These are phyloP conservation scores for Sporophila hypoxantha DNA, from an alignment of 2,113 vertebrate genomes.

Conservation along the genomic window DNA sequence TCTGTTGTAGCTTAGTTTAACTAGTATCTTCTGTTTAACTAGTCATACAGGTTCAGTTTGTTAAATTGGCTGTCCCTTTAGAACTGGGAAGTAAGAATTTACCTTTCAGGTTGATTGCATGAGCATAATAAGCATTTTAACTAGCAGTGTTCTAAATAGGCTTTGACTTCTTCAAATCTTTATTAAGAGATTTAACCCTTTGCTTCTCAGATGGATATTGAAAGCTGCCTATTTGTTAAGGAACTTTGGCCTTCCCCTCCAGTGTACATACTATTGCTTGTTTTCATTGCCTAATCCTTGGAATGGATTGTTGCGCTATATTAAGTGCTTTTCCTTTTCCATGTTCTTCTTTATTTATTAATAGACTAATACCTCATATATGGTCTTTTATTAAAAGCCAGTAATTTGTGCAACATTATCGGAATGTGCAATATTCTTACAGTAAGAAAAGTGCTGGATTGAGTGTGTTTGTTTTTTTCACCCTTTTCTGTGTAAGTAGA, in stretches of 20 bases:
- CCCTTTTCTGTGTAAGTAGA: conserved; percentile 52
- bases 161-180: conserved; percentile 8
- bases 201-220: neutral
- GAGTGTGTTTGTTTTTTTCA: neutral
- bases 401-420: conserved; percentile 64
- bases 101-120: neutral
- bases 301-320: conserved; percentile 22
- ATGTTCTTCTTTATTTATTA: conserved; percentile 65
- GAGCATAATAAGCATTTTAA: conserved; percentile 2
- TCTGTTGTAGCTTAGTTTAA: neutral
- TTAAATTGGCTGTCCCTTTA: neutral
- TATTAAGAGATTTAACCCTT: neutral
- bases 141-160: neutral
- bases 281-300: conserved; percentile 36
- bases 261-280: conserved; percentile 3
- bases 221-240: conserved; percentile 43
- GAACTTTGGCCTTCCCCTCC: conserved; percentile 14
- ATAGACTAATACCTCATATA: conserved; percentile 76
- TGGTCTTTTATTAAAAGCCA: conserved; percentile 70
- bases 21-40: neutral
- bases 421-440: conserved; percentile 75
- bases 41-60: neutral
- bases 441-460: conserved; percentile 48
- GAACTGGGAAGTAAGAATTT: neutral
- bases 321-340: conserved; percentile 48